phyloP scores from a whole-genome alignment of 2,888 invertebrate species.

The Aspidiotus rigidus region DNA sequence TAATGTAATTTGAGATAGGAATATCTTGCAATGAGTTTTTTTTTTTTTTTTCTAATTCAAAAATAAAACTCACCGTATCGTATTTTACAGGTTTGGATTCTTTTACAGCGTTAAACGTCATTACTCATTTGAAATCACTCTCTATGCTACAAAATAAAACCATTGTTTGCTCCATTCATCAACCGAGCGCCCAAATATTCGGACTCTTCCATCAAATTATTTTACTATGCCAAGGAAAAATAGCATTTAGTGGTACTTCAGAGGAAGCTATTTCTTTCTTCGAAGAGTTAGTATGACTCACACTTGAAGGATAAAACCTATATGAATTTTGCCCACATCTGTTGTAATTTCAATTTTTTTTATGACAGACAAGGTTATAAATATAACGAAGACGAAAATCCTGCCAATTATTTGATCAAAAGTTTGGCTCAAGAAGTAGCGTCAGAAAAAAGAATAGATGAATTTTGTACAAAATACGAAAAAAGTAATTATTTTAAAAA shows the following conservation, averaged over 20 bases:
- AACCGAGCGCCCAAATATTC: constrained; percentile 34
- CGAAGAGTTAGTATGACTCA: constrained; percentile 49
- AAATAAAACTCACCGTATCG: no score
- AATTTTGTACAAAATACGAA: constrained; percentile 22
- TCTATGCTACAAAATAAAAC: constrained; percentile 46
- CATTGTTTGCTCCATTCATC: constrained; percentile 35
- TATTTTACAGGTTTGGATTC: constrained; percentile 55
- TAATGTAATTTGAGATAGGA: neutral
- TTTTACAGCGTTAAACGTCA: constrained; percentile 78
- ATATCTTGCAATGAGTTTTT: neutral
- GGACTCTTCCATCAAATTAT: constrained; percentile 34
- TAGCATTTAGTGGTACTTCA: constrained; percentile 71
- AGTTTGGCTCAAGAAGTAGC: constrained; percentile 14
- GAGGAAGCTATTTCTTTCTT: constrained; percentile 59
- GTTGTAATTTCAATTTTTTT: no score
- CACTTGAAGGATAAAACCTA: neutral
- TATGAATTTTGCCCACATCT: neutral
- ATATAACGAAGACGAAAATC: constrained; percentile 8
- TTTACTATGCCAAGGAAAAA: constrained; percentile 40
- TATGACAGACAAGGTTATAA: constrained; percentile 19
- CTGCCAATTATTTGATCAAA: constrained; percentile 18
- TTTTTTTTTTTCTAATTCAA: neutral
- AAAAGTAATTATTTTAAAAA: constrained; percentile 10
- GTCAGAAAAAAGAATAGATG: neutral
- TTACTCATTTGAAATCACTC: constrained; percentile 58